A percentile compares a stretch with the other conserved stretches of the same genome.
These are phyloP conservation scores for Hymenopus coronatus DNA, from an alignment of 2,888 invertebrate genomes.

Conservation along the genomic window DNA sequence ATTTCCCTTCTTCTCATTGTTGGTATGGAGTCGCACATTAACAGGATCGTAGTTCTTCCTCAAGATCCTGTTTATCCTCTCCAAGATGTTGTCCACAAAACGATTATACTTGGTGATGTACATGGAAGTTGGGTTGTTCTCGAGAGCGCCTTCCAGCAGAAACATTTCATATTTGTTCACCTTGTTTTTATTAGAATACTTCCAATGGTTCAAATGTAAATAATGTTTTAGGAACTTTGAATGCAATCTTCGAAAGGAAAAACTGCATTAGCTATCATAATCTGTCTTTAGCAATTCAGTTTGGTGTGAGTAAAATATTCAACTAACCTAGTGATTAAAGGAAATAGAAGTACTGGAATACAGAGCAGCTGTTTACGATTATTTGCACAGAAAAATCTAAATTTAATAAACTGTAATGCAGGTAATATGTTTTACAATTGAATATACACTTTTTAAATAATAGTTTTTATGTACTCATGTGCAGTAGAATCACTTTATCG, in stretches of 20 bases:
- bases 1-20: conserved; percentile 53
- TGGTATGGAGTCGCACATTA: conserved; percentile 65
- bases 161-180: background rate
- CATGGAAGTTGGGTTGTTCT: conserved; percentile 54
- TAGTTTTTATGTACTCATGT: no score
- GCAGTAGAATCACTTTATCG: no score
- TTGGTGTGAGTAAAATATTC: no score
- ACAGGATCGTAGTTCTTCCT: conserved; percentile 81
- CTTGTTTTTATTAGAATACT: background rate
- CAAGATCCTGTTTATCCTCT: conserved; percentile 76
- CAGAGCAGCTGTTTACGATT: no score
- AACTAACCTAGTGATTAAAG: no score
- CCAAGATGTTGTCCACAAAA: conserved; percentile 79
- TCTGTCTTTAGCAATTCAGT: no score
- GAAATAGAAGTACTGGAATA: no score
- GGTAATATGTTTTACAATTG: no score
- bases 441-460: no score
- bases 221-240: background rate
- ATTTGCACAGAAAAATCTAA: no score
- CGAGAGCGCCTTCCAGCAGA: conserved; percentile 13
- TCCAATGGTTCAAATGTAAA: background rate
- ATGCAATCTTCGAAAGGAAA: background rate
- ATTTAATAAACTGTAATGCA: no score
- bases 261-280: no score
- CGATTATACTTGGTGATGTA: conserved; percentile 81